These are phyloP conservation scores for Setophaga kirtlandii DNA, from an alignment of 2,113 vertebrate species.

Conservation along the genomic window DNA sequence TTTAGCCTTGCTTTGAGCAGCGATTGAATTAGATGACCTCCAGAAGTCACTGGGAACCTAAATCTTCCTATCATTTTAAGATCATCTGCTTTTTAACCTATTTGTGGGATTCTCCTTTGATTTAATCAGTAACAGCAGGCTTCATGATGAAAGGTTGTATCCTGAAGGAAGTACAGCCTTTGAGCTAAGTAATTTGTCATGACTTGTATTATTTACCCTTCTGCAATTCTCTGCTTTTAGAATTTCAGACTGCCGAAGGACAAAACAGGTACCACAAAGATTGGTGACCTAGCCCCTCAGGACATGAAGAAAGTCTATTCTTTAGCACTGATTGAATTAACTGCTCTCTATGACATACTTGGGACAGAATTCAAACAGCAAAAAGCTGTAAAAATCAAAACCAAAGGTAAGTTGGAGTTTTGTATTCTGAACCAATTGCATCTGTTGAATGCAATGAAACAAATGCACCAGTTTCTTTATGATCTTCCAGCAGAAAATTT, in stretches of 20 bases:
- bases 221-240: constrained; percentile 71
- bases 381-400: constrained; percentile 89
- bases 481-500: background rate
- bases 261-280: constrained; percentile 92
- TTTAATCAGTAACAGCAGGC: background rate
- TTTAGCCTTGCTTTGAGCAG: background rate
- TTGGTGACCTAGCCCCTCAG: constrained; percentile 88
- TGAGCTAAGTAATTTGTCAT: background rate
- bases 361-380: constrained; percentile 89
- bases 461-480: background rate
- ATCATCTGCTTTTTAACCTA: background rate
- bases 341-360: constrained; percentile 88
- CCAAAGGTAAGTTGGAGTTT: constrained; percentile 81
- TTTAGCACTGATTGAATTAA: constrained; percentile 91
- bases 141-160: background rate
- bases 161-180: background rate
- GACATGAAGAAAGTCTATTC: constrained; percentile 94
- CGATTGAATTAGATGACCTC: background rate
- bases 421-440: background rate
- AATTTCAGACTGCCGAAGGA: constrained; percentile 88
- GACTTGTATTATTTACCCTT: background rate
- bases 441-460: background rate
- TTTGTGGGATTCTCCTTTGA: background rate
- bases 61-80: background rate
- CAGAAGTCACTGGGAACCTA: background rate